phyloP scores from a whole-genome alignment of 2,888 invertebrate species.

The Synergus umbraculus region DNA sequence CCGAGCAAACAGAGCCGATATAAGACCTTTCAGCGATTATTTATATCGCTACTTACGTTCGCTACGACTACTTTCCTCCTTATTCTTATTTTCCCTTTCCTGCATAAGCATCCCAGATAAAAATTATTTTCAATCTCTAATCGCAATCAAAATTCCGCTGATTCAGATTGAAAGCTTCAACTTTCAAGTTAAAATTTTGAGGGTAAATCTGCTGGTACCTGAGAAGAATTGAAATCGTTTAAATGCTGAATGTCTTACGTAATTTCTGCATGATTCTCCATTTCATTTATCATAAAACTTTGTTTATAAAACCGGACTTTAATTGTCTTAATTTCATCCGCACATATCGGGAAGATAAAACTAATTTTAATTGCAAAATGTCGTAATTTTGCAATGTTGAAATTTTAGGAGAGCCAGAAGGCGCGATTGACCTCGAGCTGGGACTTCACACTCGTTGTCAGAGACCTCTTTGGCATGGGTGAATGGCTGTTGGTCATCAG shows the following conservation, averaged over 20 bases:
- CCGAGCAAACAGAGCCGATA: conserved; percentile 28
- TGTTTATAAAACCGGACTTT: no score
- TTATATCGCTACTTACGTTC: neutral
- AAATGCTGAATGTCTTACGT: neutral
- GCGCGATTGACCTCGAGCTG: conserved; percentile 60
- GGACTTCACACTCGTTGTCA: conserved; percentile 57
- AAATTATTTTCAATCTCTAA: neutral
- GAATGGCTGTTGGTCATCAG: conserved; percentile 59
- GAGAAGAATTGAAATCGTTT: neutral
- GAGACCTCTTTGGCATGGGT: conserved; percentile 58
- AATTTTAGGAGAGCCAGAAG: conserved; percentile 58
- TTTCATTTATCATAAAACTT: no score
- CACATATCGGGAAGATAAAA: no score
- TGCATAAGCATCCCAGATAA: neutral
- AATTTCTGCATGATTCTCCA: neutral
- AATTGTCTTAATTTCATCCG: no score
- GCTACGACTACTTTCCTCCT: neutral
- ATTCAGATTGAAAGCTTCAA: no score
- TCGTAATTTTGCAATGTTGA: neutral
- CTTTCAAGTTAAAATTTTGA: no score
- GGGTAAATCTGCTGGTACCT: no score
- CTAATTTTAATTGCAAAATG: no score
- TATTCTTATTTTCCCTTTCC: neutral
- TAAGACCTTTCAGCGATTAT: neutral
- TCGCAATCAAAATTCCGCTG: no score